These are phyloP conservation scores for Palythoa heliodiscus DNA, from an alignment of 92 coral and sea anemone genomes.

Conservation along the genomic window DNA sequence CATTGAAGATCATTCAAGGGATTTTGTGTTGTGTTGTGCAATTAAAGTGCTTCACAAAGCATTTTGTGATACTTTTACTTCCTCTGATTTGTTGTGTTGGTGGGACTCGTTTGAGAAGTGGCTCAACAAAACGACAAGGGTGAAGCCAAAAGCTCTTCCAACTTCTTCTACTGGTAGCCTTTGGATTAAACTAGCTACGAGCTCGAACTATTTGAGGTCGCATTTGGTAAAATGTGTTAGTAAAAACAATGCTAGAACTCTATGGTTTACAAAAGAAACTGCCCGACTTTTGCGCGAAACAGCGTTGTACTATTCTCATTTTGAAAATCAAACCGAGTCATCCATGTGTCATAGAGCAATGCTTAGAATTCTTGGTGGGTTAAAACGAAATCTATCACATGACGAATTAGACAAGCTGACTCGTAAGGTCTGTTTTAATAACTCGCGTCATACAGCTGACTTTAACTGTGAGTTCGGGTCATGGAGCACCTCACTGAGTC, in stretches of 20 bases:
- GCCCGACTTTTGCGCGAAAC: conserved; percentile 36
- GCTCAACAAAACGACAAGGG: background rate
- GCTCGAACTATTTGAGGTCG: background rate
- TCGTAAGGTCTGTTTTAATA: background rate
- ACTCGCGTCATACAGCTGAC: background rate
- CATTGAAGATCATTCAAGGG: conserved; percentile 34
- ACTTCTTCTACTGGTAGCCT: background rate
- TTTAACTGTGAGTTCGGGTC: background rate
- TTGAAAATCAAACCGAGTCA: background rate
- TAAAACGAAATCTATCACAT: background rate
- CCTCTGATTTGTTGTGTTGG: conserved; percentile 12
- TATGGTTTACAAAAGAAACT: conserved; percentile 15
- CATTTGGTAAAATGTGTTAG: background rate
- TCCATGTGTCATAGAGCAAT: background rate
- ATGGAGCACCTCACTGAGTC: conserved; percentile 5
- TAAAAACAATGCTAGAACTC: background rate
- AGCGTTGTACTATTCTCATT: conserved; percentile 13
- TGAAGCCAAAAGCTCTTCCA: background rate
- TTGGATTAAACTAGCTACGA: conserved; percentile 17
- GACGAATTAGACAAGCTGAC: conserved; percentile 14
- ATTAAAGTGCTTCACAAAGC: no score
- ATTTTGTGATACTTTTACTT: conserved; percentile 36
- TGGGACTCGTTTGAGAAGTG: background rate
- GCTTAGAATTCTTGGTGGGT: conserved; percentile 5
- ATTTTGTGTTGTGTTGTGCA: conserved; percentile 24